Percentiles rank a stretch among this genome's conserved stretches.
Conservation (phyloP, 2,888 invertebrate species). For the Seira ritae region DNA sequence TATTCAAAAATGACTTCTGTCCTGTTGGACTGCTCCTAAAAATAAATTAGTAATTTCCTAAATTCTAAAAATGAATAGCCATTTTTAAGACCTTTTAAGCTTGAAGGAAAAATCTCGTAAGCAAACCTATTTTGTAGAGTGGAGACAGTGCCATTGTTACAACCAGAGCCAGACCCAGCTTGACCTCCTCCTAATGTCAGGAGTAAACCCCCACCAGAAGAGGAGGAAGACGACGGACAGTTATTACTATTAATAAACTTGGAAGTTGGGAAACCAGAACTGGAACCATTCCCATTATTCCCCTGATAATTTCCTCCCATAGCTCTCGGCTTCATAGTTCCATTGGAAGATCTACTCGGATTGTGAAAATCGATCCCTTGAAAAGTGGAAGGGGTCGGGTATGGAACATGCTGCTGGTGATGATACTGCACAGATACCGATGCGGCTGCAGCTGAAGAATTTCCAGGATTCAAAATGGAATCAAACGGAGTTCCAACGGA, state of each 20-base stretch:
- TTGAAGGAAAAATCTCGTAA: too few relatives aligned
- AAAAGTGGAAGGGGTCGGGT: constrained; percentile 32
- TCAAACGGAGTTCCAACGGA: constrained; percentile 46
- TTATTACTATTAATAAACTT: background rate
- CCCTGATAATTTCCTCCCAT: constrained; percentile 28
- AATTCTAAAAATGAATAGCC: too few relatives aligned
- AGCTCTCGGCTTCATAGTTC: constrained; percentile 15
- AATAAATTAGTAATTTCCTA: too few relatives aligned
- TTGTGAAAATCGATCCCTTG: constrained; percentile 53
- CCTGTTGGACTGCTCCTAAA: too few relatives aligned
- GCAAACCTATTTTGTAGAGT: too few relatives aligned
- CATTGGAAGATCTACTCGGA: constrained; percentile 28
- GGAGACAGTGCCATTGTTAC: constrained; percentile 15
- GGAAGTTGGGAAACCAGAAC: background rate
- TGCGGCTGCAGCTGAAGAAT: background rate
- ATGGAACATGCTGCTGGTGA: constrained; percentile 29
- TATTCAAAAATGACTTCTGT: constrained; percentile 25
- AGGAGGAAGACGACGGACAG: constrained; percentile 37
- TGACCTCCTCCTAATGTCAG: constrained; percentile 44
- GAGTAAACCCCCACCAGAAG: constrained; percentile 41
- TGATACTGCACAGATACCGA: constrained; percentile 1
- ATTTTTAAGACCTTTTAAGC: too few relatives aligned
- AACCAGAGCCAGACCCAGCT: background rate
- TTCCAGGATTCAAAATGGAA: constrained; percentile 23
- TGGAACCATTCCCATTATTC: background rate